Evolutionary conservation across 2,113 vertebrate species (phyloP).

Genomic region (Pseudorasbora parva): DNA sequence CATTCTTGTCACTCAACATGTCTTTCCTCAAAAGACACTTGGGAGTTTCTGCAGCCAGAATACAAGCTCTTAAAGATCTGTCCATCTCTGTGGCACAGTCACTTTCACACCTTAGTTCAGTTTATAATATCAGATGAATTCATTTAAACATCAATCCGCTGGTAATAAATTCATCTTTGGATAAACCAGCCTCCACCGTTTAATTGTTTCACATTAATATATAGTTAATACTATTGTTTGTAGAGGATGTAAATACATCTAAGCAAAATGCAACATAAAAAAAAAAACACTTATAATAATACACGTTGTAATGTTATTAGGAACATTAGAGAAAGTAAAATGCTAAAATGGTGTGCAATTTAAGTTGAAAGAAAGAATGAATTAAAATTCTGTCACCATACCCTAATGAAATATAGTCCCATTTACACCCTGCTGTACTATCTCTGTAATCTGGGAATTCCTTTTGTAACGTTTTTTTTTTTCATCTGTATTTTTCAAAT

Average conservation of each 20-base stretch:
- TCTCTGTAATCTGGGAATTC: not conserved
- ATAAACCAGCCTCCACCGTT: not conserved
- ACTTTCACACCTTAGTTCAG: not conserved
- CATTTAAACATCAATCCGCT: not conserved
- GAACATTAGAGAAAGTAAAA: no score
- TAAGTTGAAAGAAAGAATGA: no score
- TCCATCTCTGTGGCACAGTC: slow-evolving; percentile 16
- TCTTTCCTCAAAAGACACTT: not conserved
- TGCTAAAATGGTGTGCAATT: no score
- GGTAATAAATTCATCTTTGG: not conserved
- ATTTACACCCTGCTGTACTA: not conserved
- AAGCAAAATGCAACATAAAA: no score
- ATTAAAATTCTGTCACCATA: no score
- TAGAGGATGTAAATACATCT: not conserved
- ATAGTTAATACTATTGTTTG: not conserved
- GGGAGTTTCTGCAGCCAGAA: not conserved
- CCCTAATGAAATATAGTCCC: not conserved
- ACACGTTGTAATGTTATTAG: no score
- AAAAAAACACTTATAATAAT: no score
- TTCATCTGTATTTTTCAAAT: no score
- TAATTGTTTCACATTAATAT: not conserved
- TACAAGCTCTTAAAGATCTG: not conserved
- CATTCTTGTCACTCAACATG: slow-evolving; percentile 30
- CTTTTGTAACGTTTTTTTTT: not conserved
- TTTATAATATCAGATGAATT: not conserved